A percentile compares a stretch with the other conserved stretches of the same genome.
Conservation (phyloP, 2,113 vertebrate genomes). For the Azemiops feae region DNA sequence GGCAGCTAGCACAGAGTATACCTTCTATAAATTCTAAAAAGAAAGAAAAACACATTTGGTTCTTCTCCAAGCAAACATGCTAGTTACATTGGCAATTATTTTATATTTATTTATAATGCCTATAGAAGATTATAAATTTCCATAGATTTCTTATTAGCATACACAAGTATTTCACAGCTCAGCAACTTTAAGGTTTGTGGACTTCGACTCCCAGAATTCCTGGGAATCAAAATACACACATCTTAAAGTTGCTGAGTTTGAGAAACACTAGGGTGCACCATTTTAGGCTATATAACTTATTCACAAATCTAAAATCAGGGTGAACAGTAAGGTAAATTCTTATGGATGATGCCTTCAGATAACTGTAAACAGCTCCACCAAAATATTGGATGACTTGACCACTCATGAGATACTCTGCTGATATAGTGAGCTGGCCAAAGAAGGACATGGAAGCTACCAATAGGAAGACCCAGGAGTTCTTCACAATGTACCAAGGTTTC, state of each 20-base stretch:
- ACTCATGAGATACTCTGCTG: too few species aligned
- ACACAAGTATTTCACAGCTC: neutral
- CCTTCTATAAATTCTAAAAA: constrained; percentile 13
- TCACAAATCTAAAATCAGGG: neutral
- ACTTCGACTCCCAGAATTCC: neutral
- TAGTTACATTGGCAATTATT: constrained; percentile 44
- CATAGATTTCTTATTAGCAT: neutral
- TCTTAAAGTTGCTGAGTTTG: neutral
- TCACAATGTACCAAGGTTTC: too few species aligned
- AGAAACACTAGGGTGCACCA: neutral
- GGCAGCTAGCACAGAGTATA: neutral
- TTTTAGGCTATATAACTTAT: neutral
- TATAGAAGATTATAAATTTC: neutral
- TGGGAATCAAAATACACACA: neutral
- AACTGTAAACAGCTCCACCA: neutral
- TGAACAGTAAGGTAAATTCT: neutral
- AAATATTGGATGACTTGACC: neutral
- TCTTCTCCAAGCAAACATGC: constrained; percentile 50
- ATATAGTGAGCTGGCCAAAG: too few species aligned
- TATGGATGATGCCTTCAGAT: neutral
- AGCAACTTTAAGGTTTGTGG: neutral
- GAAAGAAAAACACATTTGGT: constrained; percentile 59
- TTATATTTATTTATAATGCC: neutral
- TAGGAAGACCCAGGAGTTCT: too few species aligned
- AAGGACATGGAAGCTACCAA: too few species aligned